Evolutionary conservation across 2,113 vertebrate genomes (phyloP).

Genomic region (Tichodroma muraria): DNA sequence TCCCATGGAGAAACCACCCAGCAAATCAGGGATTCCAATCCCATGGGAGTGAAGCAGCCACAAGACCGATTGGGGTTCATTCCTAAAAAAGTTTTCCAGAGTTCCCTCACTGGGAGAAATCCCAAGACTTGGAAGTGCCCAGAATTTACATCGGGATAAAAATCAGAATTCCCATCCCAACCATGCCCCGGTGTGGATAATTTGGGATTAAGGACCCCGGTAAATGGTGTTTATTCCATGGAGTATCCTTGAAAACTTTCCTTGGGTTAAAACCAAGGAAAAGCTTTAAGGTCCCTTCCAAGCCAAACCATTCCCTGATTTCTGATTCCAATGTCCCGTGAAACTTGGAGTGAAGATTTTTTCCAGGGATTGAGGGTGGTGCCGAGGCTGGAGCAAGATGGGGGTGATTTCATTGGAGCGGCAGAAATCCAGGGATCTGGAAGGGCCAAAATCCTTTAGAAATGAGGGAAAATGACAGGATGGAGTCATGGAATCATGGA

Average conservation of each 20-base stretch:
- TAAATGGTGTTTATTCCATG: not conserved
- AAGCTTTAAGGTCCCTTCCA: not conserved
- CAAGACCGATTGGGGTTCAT: rapidly evolving
- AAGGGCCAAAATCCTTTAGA: not conserved
- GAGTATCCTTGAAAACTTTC: not conserved
- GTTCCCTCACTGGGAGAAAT: not conserved
- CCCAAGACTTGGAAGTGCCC: no score
- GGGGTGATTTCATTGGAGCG: not conserved
- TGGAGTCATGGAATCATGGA: not conserved
- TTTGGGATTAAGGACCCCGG: not conserved
- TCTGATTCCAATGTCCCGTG: not conserved
- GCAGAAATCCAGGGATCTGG: not conserved
- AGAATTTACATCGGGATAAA: not conserved
- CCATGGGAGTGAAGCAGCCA: rapidly evolving
- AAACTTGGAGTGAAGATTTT: not conserved
- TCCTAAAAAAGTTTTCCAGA: not conserved
- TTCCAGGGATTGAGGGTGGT: not conserved
- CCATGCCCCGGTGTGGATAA: rapidly evolving
- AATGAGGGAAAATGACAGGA: not conserved
- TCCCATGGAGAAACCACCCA: not conserved
- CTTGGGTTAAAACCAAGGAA: not conserved
- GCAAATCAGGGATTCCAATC: not conserved
- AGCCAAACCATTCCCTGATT: not conserved
- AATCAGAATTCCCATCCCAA: not conserved
- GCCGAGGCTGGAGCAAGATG: not conserved